A percentile compares a stretch with the other conserved stretches of the same genome.
Evolutionary conservation across 1,140 invertebrate species (phyloP).

Genomic region (Mizuhopecten yessoensis): DNA sequence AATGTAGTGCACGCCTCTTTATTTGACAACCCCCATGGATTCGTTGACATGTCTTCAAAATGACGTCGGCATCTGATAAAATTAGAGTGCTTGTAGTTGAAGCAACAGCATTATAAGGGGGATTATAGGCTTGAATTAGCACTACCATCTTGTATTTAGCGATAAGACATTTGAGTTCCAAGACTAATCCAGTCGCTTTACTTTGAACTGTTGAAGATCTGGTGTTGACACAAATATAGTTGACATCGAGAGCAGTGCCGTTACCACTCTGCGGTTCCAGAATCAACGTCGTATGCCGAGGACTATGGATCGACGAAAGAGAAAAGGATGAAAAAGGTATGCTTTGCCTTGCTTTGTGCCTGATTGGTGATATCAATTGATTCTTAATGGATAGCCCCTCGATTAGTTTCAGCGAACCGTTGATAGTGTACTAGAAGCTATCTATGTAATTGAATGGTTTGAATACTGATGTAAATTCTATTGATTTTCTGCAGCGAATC

Average conservation of each 20-base stretch:
- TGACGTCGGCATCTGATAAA: not conserved
- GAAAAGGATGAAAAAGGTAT: not conserved
- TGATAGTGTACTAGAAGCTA: not conserved
- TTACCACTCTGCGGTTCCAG: not conserved
- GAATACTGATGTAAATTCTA: slow-evolving; percentile 20
- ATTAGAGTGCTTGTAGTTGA: not conserved
- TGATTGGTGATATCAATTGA: not conserved
- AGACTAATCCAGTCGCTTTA: not conserved
- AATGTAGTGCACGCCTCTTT: not conserved
- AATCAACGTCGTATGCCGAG: not conserved
- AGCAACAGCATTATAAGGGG: not conserved
- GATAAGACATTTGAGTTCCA: not conserved
- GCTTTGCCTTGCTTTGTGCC: not conserved
- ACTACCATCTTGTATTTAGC: not conserved
- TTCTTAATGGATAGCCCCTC: not conserved
- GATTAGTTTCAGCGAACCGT: not conserved
- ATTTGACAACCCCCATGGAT: not conserved
- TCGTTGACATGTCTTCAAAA: not conserved
- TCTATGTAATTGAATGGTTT: slow-evolving; percentile 8
- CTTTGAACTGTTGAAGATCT: not conserved
- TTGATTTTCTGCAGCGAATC: not conserved
- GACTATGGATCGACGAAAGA: not conserved
- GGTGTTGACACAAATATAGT: not conserved
- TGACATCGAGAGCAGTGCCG: not conserved
- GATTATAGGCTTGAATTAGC: not conserved